These are phyloP conservation scores for Leuciscus idus DNA, from an alignment of 2,113 vertebrate genomes.

Conservation along the genomic window DNA sequence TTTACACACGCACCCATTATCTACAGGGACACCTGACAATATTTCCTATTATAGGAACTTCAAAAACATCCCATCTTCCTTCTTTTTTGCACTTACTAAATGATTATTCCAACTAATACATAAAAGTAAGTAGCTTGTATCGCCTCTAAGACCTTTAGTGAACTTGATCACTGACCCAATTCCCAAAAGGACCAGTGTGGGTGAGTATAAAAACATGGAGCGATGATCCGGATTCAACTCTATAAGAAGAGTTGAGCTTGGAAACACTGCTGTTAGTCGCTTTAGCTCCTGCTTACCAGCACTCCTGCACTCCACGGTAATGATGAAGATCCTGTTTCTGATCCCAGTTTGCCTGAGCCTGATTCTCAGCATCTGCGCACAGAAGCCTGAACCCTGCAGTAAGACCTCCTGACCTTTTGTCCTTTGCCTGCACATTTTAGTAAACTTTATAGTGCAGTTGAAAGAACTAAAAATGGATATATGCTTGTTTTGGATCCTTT, in stretches of 20 bases:
- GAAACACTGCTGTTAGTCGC: conserved; percentile 6
- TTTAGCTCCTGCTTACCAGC: background rate
- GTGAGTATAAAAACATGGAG: conserved; percentile 23
- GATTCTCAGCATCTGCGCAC: conserved; percentile 28
- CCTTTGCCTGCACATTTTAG: background rate
- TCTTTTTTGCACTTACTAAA: background rate
- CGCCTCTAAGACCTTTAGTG: background rate
- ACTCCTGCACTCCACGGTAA: conserved; percentile 5
- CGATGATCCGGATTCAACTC: background rate
- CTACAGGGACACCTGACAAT: conserved; percentile 34
- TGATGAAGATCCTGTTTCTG: conserved; percentile 46
- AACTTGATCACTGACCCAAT: background rate
- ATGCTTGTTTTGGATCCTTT: background rate
- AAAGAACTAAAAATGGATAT: background rate
- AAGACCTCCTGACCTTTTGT: conserved; percentile 26
- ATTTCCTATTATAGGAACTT: background rate
- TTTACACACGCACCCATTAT: conserved; percentile 44
- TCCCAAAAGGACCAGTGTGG: background rate
- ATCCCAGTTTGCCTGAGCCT: conserved; percentile 39
- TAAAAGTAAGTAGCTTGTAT: background rate
- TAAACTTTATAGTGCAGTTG: background rate
- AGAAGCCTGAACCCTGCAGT: conserved; percentile 60
- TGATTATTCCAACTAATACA: background rate
- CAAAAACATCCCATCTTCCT: background rate
- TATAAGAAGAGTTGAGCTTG: conserved; percentile 4